A percentile compares a stretch with the other conserved stretches of the same genome.
Conservation (phyloP, 2,113 vertebrate species). For the Corythaeola cristata region DNA sequence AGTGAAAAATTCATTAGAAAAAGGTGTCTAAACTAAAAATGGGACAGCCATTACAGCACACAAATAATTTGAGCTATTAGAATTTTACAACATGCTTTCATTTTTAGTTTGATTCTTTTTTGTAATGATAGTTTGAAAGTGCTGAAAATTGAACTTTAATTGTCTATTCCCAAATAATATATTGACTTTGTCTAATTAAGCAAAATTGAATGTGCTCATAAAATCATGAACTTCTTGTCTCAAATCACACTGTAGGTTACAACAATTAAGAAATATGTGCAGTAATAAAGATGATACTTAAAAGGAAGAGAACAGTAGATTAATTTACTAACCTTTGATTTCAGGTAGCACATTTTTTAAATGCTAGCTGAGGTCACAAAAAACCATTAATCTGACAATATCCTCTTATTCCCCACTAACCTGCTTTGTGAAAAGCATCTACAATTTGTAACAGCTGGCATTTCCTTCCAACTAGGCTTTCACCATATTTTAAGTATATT, state of each 20-base stretch:
- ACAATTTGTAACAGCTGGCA: not conserved
- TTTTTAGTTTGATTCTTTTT: not conserved
- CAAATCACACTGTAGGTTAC: not conserved
- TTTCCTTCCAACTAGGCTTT: not conserved
- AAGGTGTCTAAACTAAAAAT: not conserved
- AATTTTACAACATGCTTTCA: not conserved
- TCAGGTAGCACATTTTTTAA: not conserved
- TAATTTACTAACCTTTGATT: not conserved
- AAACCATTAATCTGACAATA: not conserved
- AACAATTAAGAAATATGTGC: not conserved
- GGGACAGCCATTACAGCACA: not conserved
- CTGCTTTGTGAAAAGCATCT: not conserved
- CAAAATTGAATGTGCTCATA: not conserved
- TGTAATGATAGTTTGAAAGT: not conserved
- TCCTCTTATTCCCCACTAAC: not conserved
- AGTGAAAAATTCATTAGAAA: not conserved
- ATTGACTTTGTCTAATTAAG: not conserved
- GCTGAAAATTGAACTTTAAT: not conserved
- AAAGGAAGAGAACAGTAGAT: not conserved
- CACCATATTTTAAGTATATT: not conserved
- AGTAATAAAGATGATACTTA: not conserved
- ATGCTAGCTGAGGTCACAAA: not conserved
- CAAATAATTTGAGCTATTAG: not conserved
- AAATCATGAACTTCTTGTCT: not conserved
- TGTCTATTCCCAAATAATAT: not conserved